Evolutionary conservation across 2,797 vertebrate genomes (phyloP), one percentile per base, ranked within the genome.

Genomic region (Tokudaia muenninki): DNA sequence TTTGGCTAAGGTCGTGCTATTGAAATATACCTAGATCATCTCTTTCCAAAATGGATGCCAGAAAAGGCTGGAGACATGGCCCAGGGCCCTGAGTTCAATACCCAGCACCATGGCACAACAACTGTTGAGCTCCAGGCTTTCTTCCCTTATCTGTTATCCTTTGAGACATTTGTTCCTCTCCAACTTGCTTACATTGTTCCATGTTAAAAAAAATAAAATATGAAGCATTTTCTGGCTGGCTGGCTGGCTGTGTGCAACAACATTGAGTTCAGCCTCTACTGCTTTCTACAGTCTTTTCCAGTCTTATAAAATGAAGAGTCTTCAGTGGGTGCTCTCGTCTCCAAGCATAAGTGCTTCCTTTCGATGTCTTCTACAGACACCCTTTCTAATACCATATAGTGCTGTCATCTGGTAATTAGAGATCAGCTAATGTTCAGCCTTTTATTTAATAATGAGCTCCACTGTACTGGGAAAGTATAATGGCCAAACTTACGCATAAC

Each of bases 381-480:
- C 44, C 91, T 90, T n/a, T 91, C 79, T 83, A 74, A n/a, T 81
- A 61, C 78, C 72, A 92, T 26, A 81, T 90, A 87, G 47, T 52
- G 77, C 17, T 92, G 83, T 91, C 83, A 55, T 81, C 92, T 52
- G 87, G 61, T 92, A 95, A 96, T 91, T 96, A 97, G 80, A 87
- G 72, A 94, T 92, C 89, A 90, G 89, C 93, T 89, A 83, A 80
- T 84, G 61, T 52, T 78, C 93, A 94, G 80, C 88, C 86, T 96
- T 97, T 94, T 94, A 81, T 97, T 90, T 95, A 96, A 81, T 92
- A 95, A 91, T 86, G 79, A 96, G 94, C 47, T 89, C 92, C 79
- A 92, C 55, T 84, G 57, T 91, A 82, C 80, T 63, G 91, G 79
- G 79, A 87, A 95, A 83, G 4, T 22, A 24, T 82, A 90, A 75